Evolutionary conservation across 2,888 invertebrate species (phyloP).

Genomic region (Furcula furcula): DNA sequence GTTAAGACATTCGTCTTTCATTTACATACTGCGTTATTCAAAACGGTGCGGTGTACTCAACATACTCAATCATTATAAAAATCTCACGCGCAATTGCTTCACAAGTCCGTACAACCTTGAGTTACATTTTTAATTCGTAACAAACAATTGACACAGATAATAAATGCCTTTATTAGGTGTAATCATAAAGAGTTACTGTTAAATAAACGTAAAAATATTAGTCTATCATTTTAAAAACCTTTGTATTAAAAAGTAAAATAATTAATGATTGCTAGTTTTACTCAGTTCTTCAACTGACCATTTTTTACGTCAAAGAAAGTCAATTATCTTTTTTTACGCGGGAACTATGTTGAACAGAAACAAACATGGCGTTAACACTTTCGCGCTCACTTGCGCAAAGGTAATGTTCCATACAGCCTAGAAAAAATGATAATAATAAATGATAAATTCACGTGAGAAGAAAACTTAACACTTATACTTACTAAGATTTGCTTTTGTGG

Average conservation of each 20-base stretch:
- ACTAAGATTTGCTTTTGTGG: no score
- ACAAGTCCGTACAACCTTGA: conserved; percentile 50
- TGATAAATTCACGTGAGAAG: neutral
- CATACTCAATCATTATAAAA: conserved; percentile 42
- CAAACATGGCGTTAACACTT: neutral
- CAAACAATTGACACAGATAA: conserved; percentile 23
- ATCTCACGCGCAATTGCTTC: conserved; percentile 57
- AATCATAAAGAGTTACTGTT: neutral
- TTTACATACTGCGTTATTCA: no score
- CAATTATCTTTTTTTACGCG: neutral
- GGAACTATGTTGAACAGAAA: neutral
- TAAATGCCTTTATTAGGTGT: neutral
- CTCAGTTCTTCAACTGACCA: neutral
- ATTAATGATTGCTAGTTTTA: neutral
- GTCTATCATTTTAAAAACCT: neutral
- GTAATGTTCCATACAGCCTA: neutral
- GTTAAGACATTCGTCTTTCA: no score
- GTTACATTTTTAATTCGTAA: conserved; percentile 49
- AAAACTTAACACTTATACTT: no score
- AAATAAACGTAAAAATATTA: no score
- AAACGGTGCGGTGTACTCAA: neutral
- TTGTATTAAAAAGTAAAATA: neutral
- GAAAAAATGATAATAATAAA: neutral
- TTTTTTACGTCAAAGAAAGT: neutral
- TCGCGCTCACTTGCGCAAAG: neutral